Percentiles rank a stretch among this genome's conserved stretches.
Evolutionary conservation across 2,888 invertebrate species (phyloP).

Genomic region (Ptychoptera contaminata): DNA sequence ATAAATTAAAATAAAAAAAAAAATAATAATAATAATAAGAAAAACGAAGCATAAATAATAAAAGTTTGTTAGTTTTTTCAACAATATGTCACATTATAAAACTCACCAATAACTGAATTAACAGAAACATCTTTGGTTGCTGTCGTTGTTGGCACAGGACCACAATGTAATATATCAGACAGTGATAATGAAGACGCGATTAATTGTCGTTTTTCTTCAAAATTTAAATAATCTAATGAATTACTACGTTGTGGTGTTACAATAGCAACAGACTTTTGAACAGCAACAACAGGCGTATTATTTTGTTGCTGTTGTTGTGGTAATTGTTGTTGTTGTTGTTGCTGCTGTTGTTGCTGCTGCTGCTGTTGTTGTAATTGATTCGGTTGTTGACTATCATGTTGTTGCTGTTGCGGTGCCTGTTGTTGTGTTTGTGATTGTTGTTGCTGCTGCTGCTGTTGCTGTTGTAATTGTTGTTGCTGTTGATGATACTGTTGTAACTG

Average conservation of each 20-base stretch:
- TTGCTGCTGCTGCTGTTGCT: constrained; percentile 15
- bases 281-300: constrained; percentile 10
- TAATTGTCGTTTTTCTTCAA: constrained; percentile 78
- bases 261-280: constrained; percentile 46
- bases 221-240: constrained; percentile 78
- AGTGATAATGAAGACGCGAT: constrained; percentile 77
- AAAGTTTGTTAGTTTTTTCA: constrained; percentile 5
- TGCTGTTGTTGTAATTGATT: constrained; percentile 4
- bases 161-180: constrained; percentile 67
- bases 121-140: constrained; percentile 32
- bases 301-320: constrained; percentile 17
- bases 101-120: constrained; percentile 27
- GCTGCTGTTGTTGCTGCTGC: constrained; percentile 6
- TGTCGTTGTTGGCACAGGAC: constrained; percentile 37
- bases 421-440: constrained; percentile 12
- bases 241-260: constrained; percentile 60
- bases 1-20: no score
- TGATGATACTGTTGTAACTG: constrained; percentile 10
- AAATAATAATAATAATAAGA: no score
- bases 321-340: constrained; percentile 2
- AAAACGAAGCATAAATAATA: no score
- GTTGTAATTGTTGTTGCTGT: constrained; percentile 19
- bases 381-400: constrained; percentile 2
- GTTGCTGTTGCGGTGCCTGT: neutral
- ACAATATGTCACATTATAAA: neutral